phyloP scores from a whole-genome alignment of 2,113 vertebrate species.

The Paraplagusia blochii region DNA sequence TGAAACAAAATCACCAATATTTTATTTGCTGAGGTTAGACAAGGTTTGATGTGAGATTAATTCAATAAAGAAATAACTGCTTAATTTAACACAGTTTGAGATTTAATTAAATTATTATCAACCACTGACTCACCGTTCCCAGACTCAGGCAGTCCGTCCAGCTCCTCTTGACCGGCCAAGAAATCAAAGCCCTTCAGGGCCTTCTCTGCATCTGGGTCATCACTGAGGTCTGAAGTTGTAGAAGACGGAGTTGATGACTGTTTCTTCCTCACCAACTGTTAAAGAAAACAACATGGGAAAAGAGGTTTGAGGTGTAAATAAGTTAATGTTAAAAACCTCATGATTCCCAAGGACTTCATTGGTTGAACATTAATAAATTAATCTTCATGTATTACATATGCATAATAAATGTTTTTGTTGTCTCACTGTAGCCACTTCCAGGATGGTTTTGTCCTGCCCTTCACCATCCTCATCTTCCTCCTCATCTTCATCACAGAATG shows the following conservation, averaged over 20 bases:
- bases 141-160: conserved; percentile 76
- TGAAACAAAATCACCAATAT: too few relatives aligned
- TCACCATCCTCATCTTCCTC: conserved; percentile 88
- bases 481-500: conserved; percentile 92
- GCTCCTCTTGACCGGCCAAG: conserved; percentile 83
- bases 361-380: too few relatives aligned
- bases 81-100: too few relatives aligned
- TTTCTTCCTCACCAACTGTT: conserved; percentile 88
- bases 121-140: conserved; percentile 81
- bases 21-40: too few relatives aligned
- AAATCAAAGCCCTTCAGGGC: conserved; percentile 95
- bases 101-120: conserved; percentile 74
- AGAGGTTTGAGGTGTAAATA: too few relatives aligned
- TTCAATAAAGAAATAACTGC: too few relatives aligned
- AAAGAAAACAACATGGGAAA: not conserved
- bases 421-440: conserved; percentile 85
- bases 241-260: conserved; percentile 61
- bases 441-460: conserved; percentile 79
- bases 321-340: too few relatives aligned
- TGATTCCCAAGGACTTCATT: too few relatives aligned
- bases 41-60: too few relatives aligned
- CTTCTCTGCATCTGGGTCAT: conserved; percentile 92
- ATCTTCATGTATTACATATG: too few relatives aligned
- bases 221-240: conserved; percentile 79
- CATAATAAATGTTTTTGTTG: not conserved